Evolutionary conservation across 2,797 vertebrate genomes (phyloP).

Genomic region (Sparus aurata): DNA sequence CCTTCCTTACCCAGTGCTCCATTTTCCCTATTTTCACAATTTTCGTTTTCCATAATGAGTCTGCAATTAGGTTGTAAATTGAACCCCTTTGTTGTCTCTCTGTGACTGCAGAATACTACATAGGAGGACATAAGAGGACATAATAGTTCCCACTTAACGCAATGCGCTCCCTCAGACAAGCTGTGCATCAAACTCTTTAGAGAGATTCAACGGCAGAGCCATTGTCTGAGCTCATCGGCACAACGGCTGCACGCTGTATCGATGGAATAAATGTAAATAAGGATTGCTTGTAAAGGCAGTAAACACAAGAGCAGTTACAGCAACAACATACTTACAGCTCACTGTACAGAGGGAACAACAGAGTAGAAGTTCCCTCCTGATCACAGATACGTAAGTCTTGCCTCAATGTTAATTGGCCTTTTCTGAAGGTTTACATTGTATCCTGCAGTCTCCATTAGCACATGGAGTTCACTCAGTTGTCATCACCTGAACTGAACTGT

Average conservation of each 20-base stretch:
- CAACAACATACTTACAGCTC: background rate
- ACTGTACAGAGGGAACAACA: too few species aligned
- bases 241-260: background rate
- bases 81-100: constrained; percentile 59
- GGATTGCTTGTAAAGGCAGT: background rate
- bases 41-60: constrained; percentile 48
- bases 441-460: too few species aligned
- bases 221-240: background rate
- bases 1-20: constrained; percentile 7
- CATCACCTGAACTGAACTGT: too few species aligned
- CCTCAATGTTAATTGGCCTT: too few species aligned
- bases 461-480: too few species aligned
- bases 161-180: constrained; percentile 28
- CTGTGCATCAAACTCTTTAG: constrained; percentile 5
- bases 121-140: constrained; percentile 20
- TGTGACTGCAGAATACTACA: constrained; percentile 52
- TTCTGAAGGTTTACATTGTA: too few species aligned
- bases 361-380: background rate
- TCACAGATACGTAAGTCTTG: background rate
- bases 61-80: constrained; percentile 68
- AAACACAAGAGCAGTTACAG: background rate
- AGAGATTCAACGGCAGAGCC: background rate
- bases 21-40: background rate
- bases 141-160: constrained; percentile 54
- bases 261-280: background rate